Conservation (phyloP, 2,888 invertebrate species). For the Lycia hirtaria region DNA sequence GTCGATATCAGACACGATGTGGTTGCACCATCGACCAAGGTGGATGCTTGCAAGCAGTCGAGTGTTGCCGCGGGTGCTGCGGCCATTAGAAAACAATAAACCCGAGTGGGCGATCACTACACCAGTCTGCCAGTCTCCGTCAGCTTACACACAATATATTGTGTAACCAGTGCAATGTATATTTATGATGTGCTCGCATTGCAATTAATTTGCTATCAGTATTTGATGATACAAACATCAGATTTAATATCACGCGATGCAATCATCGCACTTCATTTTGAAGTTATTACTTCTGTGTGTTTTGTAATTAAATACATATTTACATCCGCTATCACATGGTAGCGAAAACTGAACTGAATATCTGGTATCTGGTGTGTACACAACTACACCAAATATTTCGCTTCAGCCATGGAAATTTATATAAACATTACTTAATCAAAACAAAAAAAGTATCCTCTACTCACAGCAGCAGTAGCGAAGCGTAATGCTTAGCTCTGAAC, state of each 20-base stretch:
- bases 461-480: no score
- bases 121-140: slow-evolving; percentile 7
- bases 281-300: not conserved
- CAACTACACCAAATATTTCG: no score
- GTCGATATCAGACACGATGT: not conserved
- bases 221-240: not conserved
- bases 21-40: slow-evolving; percentile 10
- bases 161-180: slow-evolving; percentile 6
- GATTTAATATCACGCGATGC: not conserved
- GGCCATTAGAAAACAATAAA: slow-evolving; percentile 44
- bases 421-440: no score
- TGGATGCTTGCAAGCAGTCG: not conserved
- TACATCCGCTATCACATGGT: no score
- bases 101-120: slow-evolving; percentile 42
- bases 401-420: no score
- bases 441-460: no score
- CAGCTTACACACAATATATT: slow-evolving; percentile 3
- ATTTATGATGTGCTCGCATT: not conserved
- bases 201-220: not conserved
- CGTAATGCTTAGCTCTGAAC: no score
- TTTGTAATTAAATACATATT: not conserved
- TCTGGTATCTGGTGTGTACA: no score
- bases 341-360: no score
- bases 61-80: slow-evolving; percentile 34
- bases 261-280: not conserved